Evolutionary conservation across 2,888 invertebrate genomes (phyloP).

Genomic region (Rugalucina vietnamica): DNA sequence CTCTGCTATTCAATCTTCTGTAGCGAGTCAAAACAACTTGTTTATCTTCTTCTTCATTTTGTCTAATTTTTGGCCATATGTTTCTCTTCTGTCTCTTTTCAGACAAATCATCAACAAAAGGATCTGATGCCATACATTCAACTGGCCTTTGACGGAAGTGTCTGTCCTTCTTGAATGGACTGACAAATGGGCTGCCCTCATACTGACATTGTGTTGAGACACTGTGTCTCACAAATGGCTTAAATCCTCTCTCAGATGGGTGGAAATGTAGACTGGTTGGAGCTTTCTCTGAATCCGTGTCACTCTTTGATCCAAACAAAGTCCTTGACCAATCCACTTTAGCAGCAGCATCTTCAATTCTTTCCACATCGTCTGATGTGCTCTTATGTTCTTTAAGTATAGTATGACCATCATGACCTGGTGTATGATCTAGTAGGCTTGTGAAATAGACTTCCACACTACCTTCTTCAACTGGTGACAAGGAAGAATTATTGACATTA

Average conservation of each 20-base stretch:
- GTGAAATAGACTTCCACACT: conserved; percentile 26
- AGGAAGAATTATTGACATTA: not conserved
- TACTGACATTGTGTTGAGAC: not conserved
- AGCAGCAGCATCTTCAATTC: not conserved
- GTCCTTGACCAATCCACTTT: conserved; percentile 15
- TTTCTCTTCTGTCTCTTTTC: conserved; percentile 53
- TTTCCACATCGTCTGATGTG: no score
- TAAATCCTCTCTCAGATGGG: not conserved
- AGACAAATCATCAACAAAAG: conserved; percentile 35
- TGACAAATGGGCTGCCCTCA: conserved; percentile 10
- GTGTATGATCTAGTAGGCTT: not conserved
- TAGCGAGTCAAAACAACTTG: conserved; percentile 37
- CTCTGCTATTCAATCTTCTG: conserved; percentile 9
- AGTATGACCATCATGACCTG: no score
- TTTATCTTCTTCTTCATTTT: not conserved
- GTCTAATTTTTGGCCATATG: not conserved
- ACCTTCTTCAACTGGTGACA: not conserved
- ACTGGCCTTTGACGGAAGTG: not conserved
- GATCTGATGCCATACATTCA: not conserved
- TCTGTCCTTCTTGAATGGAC: conserved; percentile 25
- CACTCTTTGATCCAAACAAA: conserved; percentile 10
- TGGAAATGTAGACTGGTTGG: not conserved
- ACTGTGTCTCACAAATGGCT: not conserved
- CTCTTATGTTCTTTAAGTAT: no score
- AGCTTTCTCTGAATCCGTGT: not conserved